These are phyloP conservation scores for Neotoxoptera formosana DNA, from an alignment of 1,140 invertebrate genomes.

Conservation along the genomic window DNA sequence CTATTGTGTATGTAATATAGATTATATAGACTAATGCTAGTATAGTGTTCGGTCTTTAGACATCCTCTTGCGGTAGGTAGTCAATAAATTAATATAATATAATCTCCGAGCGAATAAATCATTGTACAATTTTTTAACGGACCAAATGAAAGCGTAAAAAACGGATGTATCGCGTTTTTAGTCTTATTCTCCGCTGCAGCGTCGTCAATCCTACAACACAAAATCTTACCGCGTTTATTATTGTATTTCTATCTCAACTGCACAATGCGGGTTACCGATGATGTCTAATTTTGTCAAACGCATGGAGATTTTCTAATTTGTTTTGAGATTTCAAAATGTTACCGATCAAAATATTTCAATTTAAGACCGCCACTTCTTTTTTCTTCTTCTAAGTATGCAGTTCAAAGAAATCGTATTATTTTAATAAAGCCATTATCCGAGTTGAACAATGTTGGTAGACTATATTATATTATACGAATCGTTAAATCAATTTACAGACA, in stretches of 20 bases:
- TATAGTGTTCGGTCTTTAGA: neutral
- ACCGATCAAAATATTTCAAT: neutral
- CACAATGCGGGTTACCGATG: neutral
- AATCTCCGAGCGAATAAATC: neutral
- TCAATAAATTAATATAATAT: neutral
- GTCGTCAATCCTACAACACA: neutral
- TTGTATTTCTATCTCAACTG: neutral
- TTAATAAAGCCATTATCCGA: neutral
- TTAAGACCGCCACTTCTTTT: neutral
- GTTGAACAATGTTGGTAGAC: neutral
- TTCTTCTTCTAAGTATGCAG: neutral
- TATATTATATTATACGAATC: conserved; percentile 2
- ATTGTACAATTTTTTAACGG: neutral
- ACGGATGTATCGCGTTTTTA: neutral
- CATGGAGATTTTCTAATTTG: neutral
- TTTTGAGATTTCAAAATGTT: neutral
- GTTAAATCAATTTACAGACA: neutral
- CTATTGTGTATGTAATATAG: neutral
- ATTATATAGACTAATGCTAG: neutral
- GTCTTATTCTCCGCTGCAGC: neutral
- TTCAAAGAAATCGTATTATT: neutral
- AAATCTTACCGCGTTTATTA: neutral
- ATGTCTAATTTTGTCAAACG: neutral
- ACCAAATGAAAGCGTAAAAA: neutral
- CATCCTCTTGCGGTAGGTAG: neutral